These are phyloP conservation scores for Nymphalis c-album DNA, from an alignment of 2,888 invertebrate genomes.

Conservation along the genomic window DNA sequence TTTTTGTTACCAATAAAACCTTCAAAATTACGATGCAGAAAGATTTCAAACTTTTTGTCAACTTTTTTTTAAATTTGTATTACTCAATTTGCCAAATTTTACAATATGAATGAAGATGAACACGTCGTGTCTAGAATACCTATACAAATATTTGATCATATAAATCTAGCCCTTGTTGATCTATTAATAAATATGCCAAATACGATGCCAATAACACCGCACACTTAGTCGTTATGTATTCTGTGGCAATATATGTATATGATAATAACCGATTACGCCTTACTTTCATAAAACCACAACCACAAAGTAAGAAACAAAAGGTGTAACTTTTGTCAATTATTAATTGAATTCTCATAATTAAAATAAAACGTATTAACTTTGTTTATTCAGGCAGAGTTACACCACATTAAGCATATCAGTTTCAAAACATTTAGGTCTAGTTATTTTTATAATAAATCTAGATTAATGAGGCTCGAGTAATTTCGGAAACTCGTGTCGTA, in stretches of 20 bases:
- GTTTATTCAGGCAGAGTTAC: conserved; percentile 46
- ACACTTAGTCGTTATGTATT: too few relatives aligned
- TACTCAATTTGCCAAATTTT: too few relatives aligned
- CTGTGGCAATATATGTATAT: too few relatives aligned
- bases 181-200: neutral
- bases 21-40: too few relatives aligned
- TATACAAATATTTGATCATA: too few relatives aligned
- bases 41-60: too few relatives aligned
- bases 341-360: neutral
- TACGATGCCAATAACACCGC: neutral
- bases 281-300: conserved; percentile 21
- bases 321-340: conserved; percentile 36
- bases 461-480: conserved; percentile 43
- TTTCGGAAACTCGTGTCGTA: conserved; percentile 13
- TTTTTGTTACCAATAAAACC: too few relatives aligned
- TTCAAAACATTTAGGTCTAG: conserved; percentile 58
- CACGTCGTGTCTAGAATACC: too few relatives aligned
- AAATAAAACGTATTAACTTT: conserved; percentile 37
- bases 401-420: conserved; percentile 68
- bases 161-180: too few relatives aligned
- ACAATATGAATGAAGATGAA: too few relatives aligned
- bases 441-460: conserved; percentile 55
- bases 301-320: conserved; percentile 13
- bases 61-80: too few relatives aligned
- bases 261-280: neutral